Base-by-base conservation (phyloP, 2,113 vertebrate species). In the Polypterus senegalus region DNA sequence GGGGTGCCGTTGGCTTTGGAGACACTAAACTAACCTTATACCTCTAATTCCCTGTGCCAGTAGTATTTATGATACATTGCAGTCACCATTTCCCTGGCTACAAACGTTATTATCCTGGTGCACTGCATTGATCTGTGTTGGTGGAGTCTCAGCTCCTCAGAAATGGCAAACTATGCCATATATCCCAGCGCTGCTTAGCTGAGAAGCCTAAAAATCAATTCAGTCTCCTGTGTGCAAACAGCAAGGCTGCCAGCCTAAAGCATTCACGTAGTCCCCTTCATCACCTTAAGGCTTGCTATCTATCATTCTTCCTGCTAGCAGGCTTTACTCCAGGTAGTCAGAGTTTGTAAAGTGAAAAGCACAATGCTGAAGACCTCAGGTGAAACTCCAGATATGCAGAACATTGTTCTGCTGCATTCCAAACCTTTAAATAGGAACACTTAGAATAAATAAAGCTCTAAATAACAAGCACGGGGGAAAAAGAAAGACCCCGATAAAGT, bases 141-240 rank as follows among this genome's bases (percentile, higher is more conserved):
- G 62, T 3, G 64, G 69, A 70, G 65, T 72, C 68, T 60, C 57
- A 54, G 53, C 65, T 73, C 74, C 76, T 65, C 66, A 71, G 78
- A 77, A 81, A 77, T 78, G 74, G 75, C 70, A 74, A 70, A 76
- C 73, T 69, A 73, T 76, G 78, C 77, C 76, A 76, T 79, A 79
- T 72, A 69, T 73, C 77, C 75, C 76, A 27, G 27, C 27, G 75
- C 77, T 74, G 76, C 70, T 69, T 70, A 48, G 57, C 49, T 47
- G 49, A 11, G 44, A 61, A 49, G 68, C 68, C 63, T 63, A 54
- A 63, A 78, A 79, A 83, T 80, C 76, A 74, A 81, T 83, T 74
- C 58, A 47, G 55, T 82, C 79, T 77, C 78, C 78, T 79, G 66
- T 66, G 74, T 74, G 73, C 71, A 59, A 56, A 59, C 57, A 47